phyloP scores from a whole-genome alignment of 2,888 invertebrate genomes.

The Hydropsyche betteni region DNA sequence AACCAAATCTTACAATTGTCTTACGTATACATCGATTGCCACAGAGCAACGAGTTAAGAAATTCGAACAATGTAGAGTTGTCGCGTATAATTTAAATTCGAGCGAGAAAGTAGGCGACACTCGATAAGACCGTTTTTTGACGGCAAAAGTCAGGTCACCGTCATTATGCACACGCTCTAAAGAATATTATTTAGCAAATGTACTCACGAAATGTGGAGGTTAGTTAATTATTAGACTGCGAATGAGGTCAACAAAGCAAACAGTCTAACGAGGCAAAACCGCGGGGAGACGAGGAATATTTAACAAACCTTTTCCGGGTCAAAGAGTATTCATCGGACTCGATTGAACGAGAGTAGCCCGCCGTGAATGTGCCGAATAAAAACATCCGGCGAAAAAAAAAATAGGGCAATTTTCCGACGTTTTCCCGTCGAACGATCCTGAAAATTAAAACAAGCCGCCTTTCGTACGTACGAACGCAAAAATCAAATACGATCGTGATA shows the following conservation, averaged over 20 bases:
- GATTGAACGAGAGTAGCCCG: constrained; percentile 18
- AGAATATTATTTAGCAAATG: constrained; percentile 33
- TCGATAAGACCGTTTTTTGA: too few relatives aligned
- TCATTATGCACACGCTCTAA: background rate
- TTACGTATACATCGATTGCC: too few relatives aligned
- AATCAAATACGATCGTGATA: too few relatives aligned
- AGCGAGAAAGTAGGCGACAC: too few relatives aligned
- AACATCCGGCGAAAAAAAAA: background rate
- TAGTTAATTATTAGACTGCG: constrained; percentile 31
- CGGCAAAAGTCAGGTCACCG: too few relatives aligned
- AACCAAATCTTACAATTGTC: too few relatives aligned
- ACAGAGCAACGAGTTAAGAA: too few relatives aligned
- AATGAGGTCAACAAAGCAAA: constrained; percentile 38
- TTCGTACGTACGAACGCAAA: too few relatives aligned
- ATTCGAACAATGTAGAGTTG: too few relatives aligned
- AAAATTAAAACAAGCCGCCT: too few relatives aligned
- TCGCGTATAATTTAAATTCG: too few relatives aligned
- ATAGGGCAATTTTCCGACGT: background rate
- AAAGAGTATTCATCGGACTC: constrained; percentile 34
- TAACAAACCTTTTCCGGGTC: constrained; percentile 39
- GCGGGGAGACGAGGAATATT: constrained; percentile 34
- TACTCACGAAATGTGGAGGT: constrained; percentile 30
- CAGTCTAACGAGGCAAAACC: constrained; percentile 33
- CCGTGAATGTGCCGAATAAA: background rate
- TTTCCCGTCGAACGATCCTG: background rate